Conservation (phyloP, 2,113 vertebrate species). For the Nerophis lumbriciformis region DNA sequence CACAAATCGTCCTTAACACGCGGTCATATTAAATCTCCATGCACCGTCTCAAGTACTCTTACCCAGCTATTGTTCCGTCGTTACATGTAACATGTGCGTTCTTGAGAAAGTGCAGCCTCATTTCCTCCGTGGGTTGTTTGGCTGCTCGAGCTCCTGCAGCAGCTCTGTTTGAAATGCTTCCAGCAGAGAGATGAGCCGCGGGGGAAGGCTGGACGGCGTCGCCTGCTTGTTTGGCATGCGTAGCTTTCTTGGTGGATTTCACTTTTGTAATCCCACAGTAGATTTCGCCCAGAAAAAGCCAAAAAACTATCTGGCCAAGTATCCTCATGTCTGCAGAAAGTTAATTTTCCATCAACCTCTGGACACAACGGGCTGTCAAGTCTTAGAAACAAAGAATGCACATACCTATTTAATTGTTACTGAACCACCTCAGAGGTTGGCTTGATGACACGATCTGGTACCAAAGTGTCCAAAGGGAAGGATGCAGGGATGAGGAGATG, state of each 20-base stretch:
- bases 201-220: constrained; percentile 40
- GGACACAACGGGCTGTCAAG: neutral
- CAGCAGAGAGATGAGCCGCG: constrained; percentile 35
- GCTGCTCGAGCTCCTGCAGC: constrained; percentile 34
- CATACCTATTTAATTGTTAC: constrained; percentile 46
- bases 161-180: constrained; percentile 5
- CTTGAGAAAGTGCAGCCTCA: constrained; percentile 74
- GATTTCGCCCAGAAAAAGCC: constrained; percentile 60
- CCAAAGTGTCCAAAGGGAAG: constrained; percentile 28
- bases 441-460: constrained; percentile 23
- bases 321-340: constrained; percentile 56
- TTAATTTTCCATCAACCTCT: neutral
- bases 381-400: constrained; percentile 10
- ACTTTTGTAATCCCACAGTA: constrained; percentile 58
- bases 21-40: neutral
- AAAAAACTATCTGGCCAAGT: constrained; percentile 47
- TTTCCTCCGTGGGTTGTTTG: constrained; percentile 59
- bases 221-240: constrained; percentile 36
- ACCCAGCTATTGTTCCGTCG: constrained; percentile 72
- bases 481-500: constrained; percentile 42
- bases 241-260: constrained; percentile 51
- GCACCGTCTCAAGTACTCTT: constrained; percentile 19
- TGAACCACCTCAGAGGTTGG: constrained; percentile 29
- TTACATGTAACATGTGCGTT: constrained; percentile 67
- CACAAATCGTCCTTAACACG: constrained; percentile 48